Evolutionary conservation across 2,113 vertebrate species (phyloP).

Genomic region (Hippocampus comes): DNA sequence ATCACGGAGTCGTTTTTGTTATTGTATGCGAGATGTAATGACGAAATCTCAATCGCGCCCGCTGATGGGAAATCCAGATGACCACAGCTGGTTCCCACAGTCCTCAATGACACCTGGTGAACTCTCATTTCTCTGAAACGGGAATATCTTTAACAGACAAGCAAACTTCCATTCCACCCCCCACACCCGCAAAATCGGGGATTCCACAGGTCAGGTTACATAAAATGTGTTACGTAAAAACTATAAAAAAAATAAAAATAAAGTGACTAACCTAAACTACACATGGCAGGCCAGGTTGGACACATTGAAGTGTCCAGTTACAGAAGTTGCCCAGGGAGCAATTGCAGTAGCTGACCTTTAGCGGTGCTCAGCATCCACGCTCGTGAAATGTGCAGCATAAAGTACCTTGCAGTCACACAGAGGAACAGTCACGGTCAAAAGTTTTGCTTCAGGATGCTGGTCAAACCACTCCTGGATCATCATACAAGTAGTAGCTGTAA

Average conservation of each 20-base stretch:
- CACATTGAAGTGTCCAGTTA: background rate
- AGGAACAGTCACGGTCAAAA: background rate
- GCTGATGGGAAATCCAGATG: conserved; percentile 24
- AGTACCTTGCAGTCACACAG: background rate
- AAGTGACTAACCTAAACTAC: background rate
- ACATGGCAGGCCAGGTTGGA: background rate
- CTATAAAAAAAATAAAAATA: background rate
- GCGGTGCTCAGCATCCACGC: background rate
- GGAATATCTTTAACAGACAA: conserved; percentile 18
- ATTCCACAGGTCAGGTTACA: conserved; percentile 24
- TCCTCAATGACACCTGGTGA: conserved; percentile 12
- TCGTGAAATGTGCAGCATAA: background rate
- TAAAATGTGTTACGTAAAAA: conserved; percentile 48
- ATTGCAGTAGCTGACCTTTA: background rate
- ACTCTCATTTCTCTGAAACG: conserved; percentile 34
- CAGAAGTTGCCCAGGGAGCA: background rate
- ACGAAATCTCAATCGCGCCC: conserved; percentile 23
- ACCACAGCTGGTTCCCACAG: conserved; percentile 39
- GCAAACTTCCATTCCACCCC: background rate
- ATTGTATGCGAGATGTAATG: conserved; percentile 35
- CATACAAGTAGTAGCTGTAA: background rate
- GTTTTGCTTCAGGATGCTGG: background rate
- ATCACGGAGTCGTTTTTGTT: conserved; percentile 4
- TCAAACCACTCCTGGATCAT: background rate
- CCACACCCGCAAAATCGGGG: conserved; percentile 9